Percentiles rank a stretch among this genome's conserved stretches.
Evolutionary conservation across 2,797 vertebrate species (phyloP).

Genomic region (Rhinoraja longicauda): DNA sequence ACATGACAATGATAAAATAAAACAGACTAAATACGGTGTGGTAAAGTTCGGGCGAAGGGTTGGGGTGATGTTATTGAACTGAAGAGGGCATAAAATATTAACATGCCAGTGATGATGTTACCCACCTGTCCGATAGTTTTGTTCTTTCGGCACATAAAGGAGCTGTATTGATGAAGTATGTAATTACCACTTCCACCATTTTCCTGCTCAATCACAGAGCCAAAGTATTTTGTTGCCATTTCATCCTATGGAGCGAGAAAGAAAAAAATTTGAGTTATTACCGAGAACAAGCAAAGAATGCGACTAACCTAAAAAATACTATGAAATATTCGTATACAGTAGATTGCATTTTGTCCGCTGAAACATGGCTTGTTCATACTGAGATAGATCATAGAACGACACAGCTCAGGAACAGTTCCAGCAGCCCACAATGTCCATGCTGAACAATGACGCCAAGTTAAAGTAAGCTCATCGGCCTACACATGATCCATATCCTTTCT

Average conservation of each 20-base stretch:
- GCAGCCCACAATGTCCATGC: too few relatives aligned
- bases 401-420: too few relatives aligned
- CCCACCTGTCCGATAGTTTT: not conserved
- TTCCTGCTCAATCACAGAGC: not conserved
- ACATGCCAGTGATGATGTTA: not conserved
- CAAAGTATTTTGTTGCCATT: accelerated
- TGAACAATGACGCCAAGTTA: too few relatives aligned
- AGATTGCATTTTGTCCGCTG: not conserved
- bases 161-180: conserved; percentile 45
- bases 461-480: too few relatives aligned
- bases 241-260: not conserved
- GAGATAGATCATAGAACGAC: not conserved
- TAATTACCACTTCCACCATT: conserved; percentile 53
- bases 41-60: too few relatives aligned
- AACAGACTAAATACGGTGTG: too few relatives aligned
- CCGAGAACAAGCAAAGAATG: not conserved
- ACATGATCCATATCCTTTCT: too few relatives aligned
- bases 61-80: not conserved
- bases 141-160: not conserved
- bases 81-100: not conserved
- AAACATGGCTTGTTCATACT: not conserved
- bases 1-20: too few relatives aligned
- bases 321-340: too few relatives aligned
- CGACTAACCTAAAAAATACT: not conserved
- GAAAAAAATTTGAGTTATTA: not conserved